Conservation (phyloP, 2,113 vertebrate genomes). For the Mastomys coucha region DNA sequence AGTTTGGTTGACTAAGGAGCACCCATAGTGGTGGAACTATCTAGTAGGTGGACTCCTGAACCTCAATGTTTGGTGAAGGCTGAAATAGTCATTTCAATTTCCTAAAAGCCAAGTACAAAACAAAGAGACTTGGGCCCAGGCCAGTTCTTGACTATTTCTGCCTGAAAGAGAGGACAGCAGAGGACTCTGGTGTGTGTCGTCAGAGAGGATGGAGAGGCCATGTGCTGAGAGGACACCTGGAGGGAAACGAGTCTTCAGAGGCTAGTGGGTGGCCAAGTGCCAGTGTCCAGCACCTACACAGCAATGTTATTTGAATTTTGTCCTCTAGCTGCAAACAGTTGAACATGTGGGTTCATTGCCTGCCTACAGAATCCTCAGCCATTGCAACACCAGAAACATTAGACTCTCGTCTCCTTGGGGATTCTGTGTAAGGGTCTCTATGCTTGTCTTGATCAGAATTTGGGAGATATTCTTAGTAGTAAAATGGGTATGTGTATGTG, state of each 20-base stretch:
- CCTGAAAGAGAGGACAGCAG: not conserved
- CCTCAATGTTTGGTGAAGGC: not conserved
- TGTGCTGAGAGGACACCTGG: not conserved
- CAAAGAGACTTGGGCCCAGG: not conserved
- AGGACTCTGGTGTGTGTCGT: not conserved
- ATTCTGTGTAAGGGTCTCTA: not conserved
- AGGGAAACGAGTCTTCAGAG: not conserved
- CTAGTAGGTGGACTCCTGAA: not conserved
- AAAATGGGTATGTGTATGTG: not conserved
- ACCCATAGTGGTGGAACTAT: not conserved
- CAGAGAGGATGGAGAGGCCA: not conserved
- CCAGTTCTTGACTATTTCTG: not conserved
- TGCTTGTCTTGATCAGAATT: not conserved
- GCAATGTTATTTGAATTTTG: not conserved
- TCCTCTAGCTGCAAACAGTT: not conserved
- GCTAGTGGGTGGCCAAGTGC: not conserved
- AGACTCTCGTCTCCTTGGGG: not conserved
- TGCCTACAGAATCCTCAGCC: not conserved
- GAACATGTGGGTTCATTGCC: not conserved
- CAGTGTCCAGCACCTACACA: not conserved
- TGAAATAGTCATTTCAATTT: not conserved
- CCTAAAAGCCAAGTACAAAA: not conserved
- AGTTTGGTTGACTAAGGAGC: not conserved
- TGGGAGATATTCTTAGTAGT: slow-evolving; percentile 33
- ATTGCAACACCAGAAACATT: not conserved